phyloP scores from a whole-genome alignment of 1,140 invertebrate species.

The Colletes gigas region DNA sequence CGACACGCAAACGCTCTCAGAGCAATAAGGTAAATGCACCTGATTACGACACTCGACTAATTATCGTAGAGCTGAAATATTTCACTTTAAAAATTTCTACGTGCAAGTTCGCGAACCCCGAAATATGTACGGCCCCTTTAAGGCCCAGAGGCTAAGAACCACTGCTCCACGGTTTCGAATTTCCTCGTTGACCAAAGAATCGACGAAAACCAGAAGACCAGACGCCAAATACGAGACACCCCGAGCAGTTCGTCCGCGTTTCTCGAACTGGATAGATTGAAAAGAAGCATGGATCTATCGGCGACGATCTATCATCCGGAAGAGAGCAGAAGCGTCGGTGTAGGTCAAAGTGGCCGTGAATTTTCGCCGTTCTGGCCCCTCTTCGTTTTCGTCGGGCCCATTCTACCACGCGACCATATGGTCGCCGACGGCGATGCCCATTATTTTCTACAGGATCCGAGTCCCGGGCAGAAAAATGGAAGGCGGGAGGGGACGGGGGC shows the following conservation, averaged over 20 bases:
- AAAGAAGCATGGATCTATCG: not conserved
- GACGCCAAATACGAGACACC: not conserved
- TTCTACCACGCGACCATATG: constrained; percentile 75
- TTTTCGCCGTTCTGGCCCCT: constrained; percentile 52
- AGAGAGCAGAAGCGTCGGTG: constrained; percentile 44
- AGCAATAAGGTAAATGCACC: no score
- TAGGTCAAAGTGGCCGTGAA: constrained; percentile 64
- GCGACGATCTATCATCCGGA: constrained; percentile 36
- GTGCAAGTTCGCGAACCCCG: no score
- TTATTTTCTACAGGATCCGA: constrained; percentile 71
- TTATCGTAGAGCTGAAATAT: no score
- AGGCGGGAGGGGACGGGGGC: not conserved
- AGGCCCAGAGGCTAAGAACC: no score
- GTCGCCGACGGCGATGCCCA: constrained; percentile 73
- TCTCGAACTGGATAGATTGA: not conserved
- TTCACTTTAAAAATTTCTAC: no score
- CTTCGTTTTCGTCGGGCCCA: constrained; percentile 16
- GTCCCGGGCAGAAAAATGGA: constrained; percentile 26
- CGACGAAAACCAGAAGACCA: not conserved
- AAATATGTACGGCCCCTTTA: no score
- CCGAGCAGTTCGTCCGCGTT: not conserved
- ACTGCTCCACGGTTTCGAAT: not conserved
- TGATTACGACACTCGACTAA: no score
- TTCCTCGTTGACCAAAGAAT: not conserved
- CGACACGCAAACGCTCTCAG: not conserved